These are phyloP conservation scores for Caenorhabditis parvicauda DNA, from an alignment of 2,888 invertebrate species.

Conservation along the genomic window DNA sequence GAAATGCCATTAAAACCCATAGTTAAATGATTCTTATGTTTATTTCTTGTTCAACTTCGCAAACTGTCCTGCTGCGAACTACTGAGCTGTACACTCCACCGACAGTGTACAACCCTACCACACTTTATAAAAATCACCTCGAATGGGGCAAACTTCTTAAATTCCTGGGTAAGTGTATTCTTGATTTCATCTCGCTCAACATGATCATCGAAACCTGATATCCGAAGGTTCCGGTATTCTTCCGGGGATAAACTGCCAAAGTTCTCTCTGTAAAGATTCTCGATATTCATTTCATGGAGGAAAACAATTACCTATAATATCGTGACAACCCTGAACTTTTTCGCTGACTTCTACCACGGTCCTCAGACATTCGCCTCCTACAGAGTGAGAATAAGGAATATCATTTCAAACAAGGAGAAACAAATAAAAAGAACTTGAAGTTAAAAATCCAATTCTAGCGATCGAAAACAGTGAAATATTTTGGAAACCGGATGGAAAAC, in stretches of 20 bases:
- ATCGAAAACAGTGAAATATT: too few species aligned
- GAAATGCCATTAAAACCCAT: too few species aligned
- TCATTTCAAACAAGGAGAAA: too few species aligned
- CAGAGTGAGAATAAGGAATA: not conserved
- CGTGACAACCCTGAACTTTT: slow-evolving; percentile 20
- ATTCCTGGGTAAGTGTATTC: slow-evolving; percentile 45
- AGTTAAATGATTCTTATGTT: not conserved
- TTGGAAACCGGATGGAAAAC: too few species aligned
- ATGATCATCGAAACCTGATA: slow-evolving; percentile 51
- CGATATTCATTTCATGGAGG: not conserved
- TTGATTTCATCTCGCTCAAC: slow-evolving; percentile 55
- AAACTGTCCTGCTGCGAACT: too few species aligned
- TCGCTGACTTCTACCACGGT: slow-evolving; percentile 18
- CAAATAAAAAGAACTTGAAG: too few species aligned
- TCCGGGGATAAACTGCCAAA: slow-evolving; percentile 62
- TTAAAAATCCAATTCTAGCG: too few species aligned
- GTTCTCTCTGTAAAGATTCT: slow-evolving; percentile 51
- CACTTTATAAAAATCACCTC: slow-evolving; percentile 36
- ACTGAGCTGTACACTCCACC: too few species aligned
- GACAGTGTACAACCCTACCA: too few species aligned
- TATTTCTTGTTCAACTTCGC: too few species aligned
- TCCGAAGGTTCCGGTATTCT: slow-evolving; percentile 59
- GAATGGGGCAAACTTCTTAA: slow-evolving; percentile 53
- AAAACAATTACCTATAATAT: slow-evolving; percentile 23
- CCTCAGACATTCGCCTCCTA: slow-evolving; percentile 13